Evolutionary conservation across 2,888 invertebrate species (phyloP).

Genomic region (Torymus texanus): DNA sequence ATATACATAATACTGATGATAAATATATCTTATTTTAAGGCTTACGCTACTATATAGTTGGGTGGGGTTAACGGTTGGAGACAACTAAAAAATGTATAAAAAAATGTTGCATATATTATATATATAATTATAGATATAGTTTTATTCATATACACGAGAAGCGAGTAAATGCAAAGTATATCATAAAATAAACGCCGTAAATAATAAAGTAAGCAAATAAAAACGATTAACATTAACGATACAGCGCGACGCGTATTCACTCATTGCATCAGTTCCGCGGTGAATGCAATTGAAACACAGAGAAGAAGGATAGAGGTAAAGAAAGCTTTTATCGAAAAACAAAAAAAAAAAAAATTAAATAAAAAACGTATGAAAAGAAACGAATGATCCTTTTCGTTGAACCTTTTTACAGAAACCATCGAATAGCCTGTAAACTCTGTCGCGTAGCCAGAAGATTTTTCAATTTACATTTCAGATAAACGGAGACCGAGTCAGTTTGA

Average conservation of each 20-base stretch:
- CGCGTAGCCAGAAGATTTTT: constrained; percentile 24
- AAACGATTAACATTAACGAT: constrained; percentile 23
- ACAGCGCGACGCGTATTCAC: constrained; percentile 28
- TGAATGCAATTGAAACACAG: constrained; percentile 21
- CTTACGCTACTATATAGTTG: constrained; percentile 54
- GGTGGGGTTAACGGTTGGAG: constrained; percentile 62
- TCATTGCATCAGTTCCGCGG: constrained; percentile 46
- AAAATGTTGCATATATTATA: constrained; percentile 60
- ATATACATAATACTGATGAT: constrained; percentile 48
- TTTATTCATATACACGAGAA: constrained; percentile 46
- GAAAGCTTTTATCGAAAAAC: constrained; percentile 38
- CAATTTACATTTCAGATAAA: constrained; percentile 12
- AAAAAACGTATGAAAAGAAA: constrained; percentile 13
- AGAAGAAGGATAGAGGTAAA: constrained; percentile 18
- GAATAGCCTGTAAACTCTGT: constrained; percentile 38
- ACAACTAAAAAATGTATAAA: constrained; percentile 62
- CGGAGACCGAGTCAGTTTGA: constrained; percentile 40
- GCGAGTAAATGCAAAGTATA: constrained; percentile 47
- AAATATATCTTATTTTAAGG: constrained; percentile 57
- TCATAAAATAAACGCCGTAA: constrained; percentile 31
- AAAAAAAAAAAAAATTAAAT: constrained; percentile 23
- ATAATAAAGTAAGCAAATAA: constrained; percentile 24
- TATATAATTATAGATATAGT: constrained; percentile 59
- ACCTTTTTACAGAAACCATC: constrained; percentile 28
- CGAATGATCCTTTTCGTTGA: constrained; percentile 31